Evolutionary conservation across 2,888 invertebrate species (phyloP).

Genomic region (Operophtera brumata): DNA sequence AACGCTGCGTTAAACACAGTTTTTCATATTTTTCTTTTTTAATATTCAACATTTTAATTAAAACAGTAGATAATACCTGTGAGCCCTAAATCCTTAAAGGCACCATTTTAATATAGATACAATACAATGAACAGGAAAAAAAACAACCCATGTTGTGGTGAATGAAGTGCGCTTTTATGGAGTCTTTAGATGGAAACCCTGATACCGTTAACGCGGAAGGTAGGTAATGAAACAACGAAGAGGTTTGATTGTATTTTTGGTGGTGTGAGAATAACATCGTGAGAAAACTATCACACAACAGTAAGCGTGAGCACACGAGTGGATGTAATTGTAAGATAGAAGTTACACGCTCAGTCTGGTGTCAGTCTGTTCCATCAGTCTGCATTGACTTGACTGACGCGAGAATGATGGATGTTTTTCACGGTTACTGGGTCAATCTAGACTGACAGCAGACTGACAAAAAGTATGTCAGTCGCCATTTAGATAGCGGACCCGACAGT

Average conservation of each 20-base stretch:
- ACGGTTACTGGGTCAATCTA: too few relatives aligned
- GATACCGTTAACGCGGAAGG: slow-evolving; percentile 47
- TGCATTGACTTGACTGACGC: too few relatives aligned
- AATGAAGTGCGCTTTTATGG: slow-evolving; percentile 51
- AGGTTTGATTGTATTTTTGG: not conserved
- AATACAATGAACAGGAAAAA: slow-evolving; percentile 22
- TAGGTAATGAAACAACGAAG: not conserved
- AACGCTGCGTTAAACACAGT: not conserved
- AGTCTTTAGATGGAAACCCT: slow-evolving; percentile 50
- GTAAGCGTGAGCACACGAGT: too few relatives aligned
- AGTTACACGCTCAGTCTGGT: too few relatives aligned
- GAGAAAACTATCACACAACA: too few relatives aligned
- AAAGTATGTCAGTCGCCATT: too few relatives aligned
- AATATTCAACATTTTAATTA: slow-evolving; percentile 11
- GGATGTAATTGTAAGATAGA: too few relatives aligned
- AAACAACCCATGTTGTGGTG: slow-evolving; percentile 26
- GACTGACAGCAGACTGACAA: too few relatives aligned
- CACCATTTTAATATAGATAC: slow-evolving; percentile 14
- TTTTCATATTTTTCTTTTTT: not conserved
- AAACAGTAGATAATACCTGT: slow-evolving; percentile 8
- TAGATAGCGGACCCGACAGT: too few relatives aligned
- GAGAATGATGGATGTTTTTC: too few relatives aligned
- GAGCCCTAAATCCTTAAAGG: slow-evolving; percentile 10
- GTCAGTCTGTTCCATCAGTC: too few relatives aligned
- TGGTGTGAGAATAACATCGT: not conserved